These are phyloP conservation scores for Elephas maximus DNA, from an alignment of 2,113 vertebrate genomes.

Conservation along the genomic window DNA sequence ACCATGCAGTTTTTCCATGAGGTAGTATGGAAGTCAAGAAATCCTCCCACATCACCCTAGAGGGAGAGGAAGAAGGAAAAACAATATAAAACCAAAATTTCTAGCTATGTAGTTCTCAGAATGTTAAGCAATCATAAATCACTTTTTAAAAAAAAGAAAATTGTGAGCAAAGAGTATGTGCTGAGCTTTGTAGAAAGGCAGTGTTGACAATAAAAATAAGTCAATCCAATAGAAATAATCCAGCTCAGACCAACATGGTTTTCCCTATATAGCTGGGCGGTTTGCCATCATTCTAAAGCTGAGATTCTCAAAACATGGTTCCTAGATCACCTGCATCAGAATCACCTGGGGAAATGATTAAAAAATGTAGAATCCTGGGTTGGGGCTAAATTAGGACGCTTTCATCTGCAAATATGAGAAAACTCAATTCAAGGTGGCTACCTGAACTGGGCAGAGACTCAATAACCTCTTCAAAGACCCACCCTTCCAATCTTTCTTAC, in stretches of 20 bases:
- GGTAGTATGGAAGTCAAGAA: not conserved
- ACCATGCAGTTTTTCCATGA: conserved; percentile 25
- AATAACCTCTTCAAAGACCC: not conserved
- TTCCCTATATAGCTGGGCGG: not conserved
- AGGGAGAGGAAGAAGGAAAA: not conserved
- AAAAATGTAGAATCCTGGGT: not conserved
- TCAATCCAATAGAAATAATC: not conserved
- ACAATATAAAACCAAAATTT: conserved; percentile 2
- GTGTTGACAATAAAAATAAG: not conserved
- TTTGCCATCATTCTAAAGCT: not conserved
- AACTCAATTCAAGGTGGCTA: not conserved
- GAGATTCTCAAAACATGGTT: conserved; percentile 29
- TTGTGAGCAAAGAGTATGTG: not conserved
- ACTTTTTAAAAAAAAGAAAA: not conserved
- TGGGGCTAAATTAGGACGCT: not conserved
- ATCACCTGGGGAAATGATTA: not conserved
- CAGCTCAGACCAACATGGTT: not conserved
- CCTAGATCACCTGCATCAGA: not conserved
- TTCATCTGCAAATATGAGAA: conserved; percentile 31
- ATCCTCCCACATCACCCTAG: not conserved
- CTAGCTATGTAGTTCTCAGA: not conserved
- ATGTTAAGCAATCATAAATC: conserved; percentile 8
- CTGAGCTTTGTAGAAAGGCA: conserved; percentile 6
- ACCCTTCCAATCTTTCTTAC: not conserved
- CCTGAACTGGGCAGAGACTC: not conserved